Evolutionary conservation across 2,113 vertebrate genomes (phyloP).

Genomic region (human): GRCh38 chr1:156390501-156391000

Average conservation of each 20-base stretch:
- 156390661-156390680: conserved; percentile 72
- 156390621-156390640: conserved; percentile 45
- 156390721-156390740: conserved; percentile 19
- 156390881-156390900: neutral
- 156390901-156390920: neutral
- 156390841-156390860: neutral
- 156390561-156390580: conserved; percentile 47
- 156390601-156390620: neutral
- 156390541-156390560: conserved; percentile 56
- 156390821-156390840: conserved; percentile 63
- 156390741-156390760: conserved; percentile 40
- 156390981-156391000: neutral
- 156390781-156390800: conserved; percentile 42
- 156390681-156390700: conserved; percentile 74
- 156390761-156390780: conserved; percentile 60
- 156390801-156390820: conserved; percentile 47
- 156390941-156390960: neutral
- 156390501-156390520: conserved; percentile 57
- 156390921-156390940: neutral
- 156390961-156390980: neutral
- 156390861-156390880: conserved; percentile 3
- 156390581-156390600: neutral
- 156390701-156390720: conserved; percentile 78
- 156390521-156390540: neutral
- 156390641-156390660: conserved; percentile 71